Evolutionary conservation across 2,113 vertebrate species (phyloP), one percentile per base, ranked within the genome.

Genomic region (Cebus imitator): DNA sequence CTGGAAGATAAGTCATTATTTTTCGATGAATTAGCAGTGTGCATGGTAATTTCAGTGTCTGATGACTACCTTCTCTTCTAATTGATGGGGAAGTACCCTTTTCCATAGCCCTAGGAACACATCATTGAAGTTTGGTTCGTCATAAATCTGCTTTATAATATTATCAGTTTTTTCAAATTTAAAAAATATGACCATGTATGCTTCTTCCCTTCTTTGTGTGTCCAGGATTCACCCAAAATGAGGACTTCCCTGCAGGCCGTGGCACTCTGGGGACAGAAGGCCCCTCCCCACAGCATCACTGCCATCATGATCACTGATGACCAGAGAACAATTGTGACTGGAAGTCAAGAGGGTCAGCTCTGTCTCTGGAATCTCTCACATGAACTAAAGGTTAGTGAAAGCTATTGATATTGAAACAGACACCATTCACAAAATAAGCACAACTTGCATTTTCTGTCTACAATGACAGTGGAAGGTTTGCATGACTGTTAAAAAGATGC

Each of bases 271-370:
- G 99, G 98, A 4, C 98, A 80, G n/a, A 91, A 32, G 90, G 99
- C 99, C 40, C 99, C 99, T 3, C 95, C 98, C 5, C 99, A 99
- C 91, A 99, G 98, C 94, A 98, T 99, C 96, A 99, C 99, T 17
- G 98, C 98, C 82, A 98, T 99, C 37, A 98, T 99, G 98, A 98
- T 99, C 80, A 98, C 99, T 0, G 99, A 99, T 61, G 99, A 99
- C 97, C 99, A 99, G 97, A 98, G 97, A 9, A 99, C 98, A 0
- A 96, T 99, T 70, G 98, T 99, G 45, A 99, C 99, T 0, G 99
- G 99, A 37, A 99, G 99, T 94, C 98, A 98, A 8, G 99, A 99
- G 95, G 99, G 99, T 50, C 99, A 99, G 68, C 98, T 99, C 82
- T 99, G 99, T 93, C 99, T 99, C 84, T 99, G 99, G 99, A 97